These are phyloP conservation scores for Austrofundulus limnaeus DNA, from an alignment of 2,113 vertebrate genomes.

Conservation along the genomic window DNA sequence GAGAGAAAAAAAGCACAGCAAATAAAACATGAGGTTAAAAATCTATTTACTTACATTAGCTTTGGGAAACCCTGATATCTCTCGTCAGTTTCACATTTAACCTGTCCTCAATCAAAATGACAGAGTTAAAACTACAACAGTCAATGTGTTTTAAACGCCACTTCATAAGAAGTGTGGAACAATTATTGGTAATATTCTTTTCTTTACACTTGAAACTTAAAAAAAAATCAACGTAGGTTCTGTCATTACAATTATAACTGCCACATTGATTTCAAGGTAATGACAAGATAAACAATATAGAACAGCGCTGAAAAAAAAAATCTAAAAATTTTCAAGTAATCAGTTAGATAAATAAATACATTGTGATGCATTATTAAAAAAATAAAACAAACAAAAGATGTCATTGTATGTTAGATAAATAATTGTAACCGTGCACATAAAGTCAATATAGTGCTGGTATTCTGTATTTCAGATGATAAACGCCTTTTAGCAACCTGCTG, in stretches of 20 bases:
- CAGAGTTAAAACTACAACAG: slow-evolving; percentile 28
- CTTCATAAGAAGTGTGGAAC: slow-evolving; percentile 42
- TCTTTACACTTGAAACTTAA: slow-evolving; percentile 23
- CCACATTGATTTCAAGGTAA: slow-evolving; percentile 59
- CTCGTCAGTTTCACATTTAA: slow-evolving; percentile 32
- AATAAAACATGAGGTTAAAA: slow-evolving; percentile 4
- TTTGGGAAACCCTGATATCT: slow-evolving; percentile 56
- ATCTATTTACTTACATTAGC: slow-evolving; percentile 58
- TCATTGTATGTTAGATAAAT: slow-evolving; percentile 73
- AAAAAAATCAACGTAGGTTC: slow-evolving; percentile 38
- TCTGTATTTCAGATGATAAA: slow-evolving; percentile 50
- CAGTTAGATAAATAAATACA: slow-evolving; percentile 82
- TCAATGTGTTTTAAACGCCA: slow-evolving; percentile 56
- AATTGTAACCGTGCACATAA: slow-evolving; percentile 51
- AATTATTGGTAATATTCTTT: too few relatives aligned
- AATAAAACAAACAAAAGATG: slow-evolving; percentile 53
- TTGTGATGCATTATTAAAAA: slow-evolving; percentile 72
- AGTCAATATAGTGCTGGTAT: slow-evolving; percentile 55
- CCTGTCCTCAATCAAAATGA: slow-evolving; percentile 36
- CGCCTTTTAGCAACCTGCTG: slow-evolving; percentile 52
- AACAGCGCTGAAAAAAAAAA: slow-evolving; percentile 69
- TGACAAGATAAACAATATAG: slow-evolving; percentile 61
- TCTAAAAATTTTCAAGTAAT: slow-evolving; percentile 80
- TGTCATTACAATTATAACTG: slow-evolving; percentile 49
- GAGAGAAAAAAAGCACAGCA: background rate